Conservation (phyloP, 1,140 invertebrate genomes). For the Aphis craccivora region DNA sequence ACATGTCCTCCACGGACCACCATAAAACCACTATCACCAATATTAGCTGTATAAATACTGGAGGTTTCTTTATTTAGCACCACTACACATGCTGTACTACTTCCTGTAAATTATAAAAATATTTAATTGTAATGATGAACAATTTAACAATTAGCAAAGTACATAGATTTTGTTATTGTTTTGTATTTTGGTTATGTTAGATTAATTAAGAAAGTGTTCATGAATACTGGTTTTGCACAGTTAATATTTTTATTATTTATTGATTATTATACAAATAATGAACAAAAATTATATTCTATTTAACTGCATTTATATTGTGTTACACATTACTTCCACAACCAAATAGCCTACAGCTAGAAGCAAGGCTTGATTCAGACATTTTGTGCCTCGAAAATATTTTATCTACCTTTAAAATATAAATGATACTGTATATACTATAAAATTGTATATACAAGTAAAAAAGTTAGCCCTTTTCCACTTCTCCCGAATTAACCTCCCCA, state of each 20-base stretch:
- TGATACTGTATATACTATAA: too few relatives aligned
- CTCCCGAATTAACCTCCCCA: too few relatives aligned
- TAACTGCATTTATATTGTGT: too few relatives aligned
- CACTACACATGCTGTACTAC: conserved; percentile 96
- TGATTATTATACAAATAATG: too few relatives aligned
- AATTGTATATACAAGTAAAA: too few relatives aligned
- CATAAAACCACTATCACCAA: conserved; percentile 98
- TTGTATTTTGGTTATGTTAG: neutral
- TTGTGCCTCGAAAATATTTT: too few relatives aligned
- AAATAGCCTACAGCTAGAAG: too few relatives aligned
- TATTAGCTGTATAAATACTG: conserved; percentile 93
- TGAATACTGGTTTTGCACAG: neutral
- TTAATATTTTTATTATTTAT: neutral
- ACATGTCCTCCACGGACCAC: conserved; percentile 86
- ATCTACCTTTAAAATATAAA: too few relatives aligned
- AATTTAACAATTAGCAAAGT: neutral
- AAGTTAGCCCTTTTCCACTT: too few relatives aligned
- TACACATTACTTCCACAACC: too few relatives aligned
- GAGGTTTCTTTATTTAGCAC: conserved; percentile 88
- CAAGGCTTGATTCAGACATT: too few relatives aligned
- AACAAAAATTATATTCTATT: too few relatives aligned
- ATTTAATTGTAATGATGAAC: neutral
- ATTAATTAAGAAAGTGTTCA: neutral
- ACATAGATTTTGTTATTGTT: neutral
- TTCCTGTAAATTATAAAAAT: conserved; percentile 71